Percentiles rank a stretch among this genome's conserved stretches.
These are phyloP conservation scores for Climacteris rufus DNA, from an alignment of 2,113 vertebrate species.

Conservation along the genomic window DNA sequence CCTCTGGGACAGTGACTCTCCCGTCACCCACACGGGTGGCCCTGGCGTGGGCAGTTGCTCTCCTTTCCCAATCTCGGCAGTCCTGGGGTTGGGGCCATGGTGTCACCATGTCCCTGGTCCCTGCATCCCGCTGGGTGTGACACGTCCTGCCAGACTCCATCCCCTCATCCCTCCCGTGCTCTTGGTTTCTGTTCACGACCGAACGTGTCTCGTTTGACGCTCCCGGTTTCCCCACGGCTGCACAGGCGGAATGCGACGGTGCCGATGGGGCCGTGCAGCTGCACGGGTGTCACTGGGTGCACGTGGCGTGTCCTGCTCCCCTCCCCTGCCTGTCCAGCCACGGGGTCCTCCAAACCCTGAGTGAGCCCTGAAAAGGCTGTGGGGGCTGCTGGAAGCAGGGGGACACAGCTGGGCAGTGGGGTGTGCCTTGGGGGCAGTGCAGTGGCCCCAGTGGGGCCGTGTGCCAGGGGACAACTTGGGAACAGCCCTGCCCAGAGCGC, in stretches of 20 bases:
- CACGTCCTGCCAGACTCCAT: not conserved
- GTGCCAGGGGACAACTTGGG: not conserved
- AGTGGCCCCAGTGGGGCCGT: accelerated
- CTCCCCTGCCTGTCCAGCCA: accelerated
- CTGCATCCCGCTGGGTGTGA: not conserved
- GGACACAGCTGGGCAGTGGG: accelerated
- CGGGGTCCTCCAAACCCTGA: accelerated
- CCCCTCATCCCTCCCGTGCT: not conserved
- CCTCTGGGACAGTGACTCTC: not conserved
- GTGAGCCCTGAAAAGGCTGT: accelerated
- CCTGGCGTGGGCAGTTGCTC: not conserved
- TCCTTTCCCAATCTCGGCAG: accelerated
- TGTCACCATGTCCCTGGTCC: not conserved
- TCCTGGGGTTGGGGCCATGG: not conserved
- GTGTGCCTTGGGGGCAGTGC: accelerated
- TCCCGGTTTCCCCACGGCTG: not conserved
- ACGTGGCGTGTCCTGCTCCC: accelerated
- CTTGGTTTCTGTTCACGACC: not conserved
- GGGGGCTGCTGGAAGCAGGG: not conserved
- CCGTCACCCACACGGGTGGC: not conserved
- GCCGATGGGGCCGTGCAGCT: accelerated
- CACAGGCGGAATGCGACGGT: not conserved
- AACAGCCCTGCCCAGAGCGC: accelerated
- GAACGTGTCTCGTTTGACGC: not conserved
- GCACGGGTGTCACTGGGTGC: accelerated